Evolutionary conservation across 2,113 vertebrate genomes (phyloP).

Genomic region (Dipodomys stephensi): DNA sequence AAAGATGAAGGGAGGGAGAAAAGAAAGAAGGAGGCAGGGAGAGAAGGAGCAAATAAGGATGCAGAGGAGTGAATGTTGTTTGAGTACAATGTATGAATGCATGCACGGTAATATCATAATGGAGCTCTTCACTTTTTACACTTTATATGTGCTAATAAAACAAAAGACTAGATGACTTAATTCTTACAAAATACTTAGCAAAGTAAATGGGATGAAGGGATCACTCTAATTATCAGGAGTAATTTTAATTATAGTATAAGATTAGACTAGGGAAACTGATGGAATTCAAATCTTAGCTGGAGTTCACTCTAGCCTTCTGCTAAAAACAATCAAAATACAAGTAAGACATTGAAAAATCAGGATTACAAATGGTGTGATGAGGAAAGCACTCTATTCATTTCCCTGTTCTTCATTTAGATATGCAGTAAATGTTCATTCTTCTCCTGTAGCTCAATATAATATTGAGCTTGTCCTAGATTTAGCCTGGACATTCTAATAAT

Average conservation of each 20-base stretch:
- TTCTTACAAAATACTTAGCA: not conserved
- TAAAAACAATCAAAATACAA: constrained; percentile 8
- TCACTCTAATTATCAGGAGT: not conserved
- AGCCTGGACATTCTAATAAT: not conserved
- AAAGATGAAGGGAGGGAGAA: too few relatives aligned
- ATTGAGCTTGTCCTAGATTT: not conserved
- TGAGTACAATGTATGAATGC: too few relatives aligned
- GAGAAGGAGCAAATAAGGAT: too few relatives aligned
- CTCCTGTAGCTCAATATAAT: not conserved
- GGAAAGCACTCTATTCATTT: not conserved
- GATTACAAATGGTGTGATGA: not conserved
- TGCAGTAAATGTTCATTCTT: not conserved
- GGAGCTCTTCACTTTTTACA: too few relatives aligned
- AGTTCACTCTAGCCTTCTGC: not conserved
- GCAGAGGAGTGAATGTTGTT: too few relatives aligned
- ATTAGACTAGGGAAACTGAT: not conserved
- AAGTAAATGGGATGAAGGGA: not conserved
- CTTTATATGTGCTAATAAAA: too few relatives aligned
- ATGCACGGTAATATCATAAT: too few relatives aligned
- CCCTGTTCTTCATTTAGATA: not conserved
- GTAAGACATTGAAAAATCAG: not conserved
- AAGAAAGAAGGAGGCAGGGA: too few relatives aligned
- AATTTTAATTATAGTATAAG: not conserved
- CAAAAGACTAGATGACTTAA: constrained; percentile 2
- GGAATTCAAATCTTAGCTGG: not conserved